Conservation (phyloP, 2,888 invertebrate genomes). For the Psylliodes chrysocephalus region DNA sequence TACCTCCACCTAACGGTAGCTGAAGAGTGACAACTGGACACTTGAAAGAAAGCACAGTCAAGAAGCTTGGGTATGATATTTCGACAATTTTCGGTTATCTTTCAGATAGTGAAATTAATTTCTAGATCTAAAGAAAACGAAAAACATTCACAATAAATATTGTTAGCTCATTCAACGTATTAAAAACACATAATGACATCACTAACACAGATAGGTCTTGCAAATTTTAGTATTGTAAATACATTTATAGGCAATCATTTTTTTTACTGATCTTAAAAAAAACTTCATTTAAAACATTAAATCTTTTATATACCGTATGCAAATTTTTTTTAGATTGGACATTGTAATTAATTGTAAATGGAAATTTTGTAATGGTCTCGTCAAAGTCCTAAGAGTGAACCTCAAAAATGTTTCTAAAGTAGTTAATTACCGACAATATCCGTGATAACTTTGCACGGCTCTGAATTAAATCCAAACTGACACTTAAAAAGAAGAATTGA, state of each 20-base stretch:
- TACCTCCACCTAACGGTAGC: conserved; percentile 10
- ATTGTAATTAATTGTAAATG: too few relatives aligned
- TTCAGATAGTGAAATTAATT: background rate
- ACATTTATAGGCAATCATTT: background rate
- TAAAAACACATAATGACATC: background rate
- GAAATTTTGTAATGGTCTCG: too few relatives aligned
- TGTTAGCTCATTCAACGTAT: conserved; percentile 3
- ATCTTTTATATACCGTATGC: too few relatives aligned
- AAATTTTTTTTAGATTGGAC: too few relatives aligned
- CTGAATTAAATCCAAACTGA: too few relatives aligned
- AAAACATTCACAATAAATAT: conserved; percentile 4
- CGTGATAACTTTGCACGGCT: too few relatives aligned
- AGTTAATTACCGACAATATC: too few relatives aligned
- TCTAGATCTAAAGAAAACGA: conserved; percentile 1
- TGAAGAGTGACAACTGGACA: background rate
- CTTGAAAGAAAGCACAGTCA: conserved; percentile 2
- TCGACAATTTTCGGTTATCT: conserved; percentile 12
- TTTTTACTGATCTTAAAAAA: too few relatives aligned
- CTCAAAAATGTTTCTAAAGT: too few relatives aligned
- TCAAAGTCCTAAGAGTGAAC: too few relatives aligned
- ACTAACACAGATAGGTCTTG: conserved; percentile 3
- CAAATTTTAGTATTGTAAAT: conserved; percentile 3
- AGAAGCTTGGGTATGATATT: background rate
- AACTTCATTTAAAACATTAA: too few relatives aligned
- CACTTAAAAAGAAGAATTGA: too few relatives aligned